Conservation (phyloP, 2,888 invertebrate species). For the Stenichneumon culpator region DNA sequence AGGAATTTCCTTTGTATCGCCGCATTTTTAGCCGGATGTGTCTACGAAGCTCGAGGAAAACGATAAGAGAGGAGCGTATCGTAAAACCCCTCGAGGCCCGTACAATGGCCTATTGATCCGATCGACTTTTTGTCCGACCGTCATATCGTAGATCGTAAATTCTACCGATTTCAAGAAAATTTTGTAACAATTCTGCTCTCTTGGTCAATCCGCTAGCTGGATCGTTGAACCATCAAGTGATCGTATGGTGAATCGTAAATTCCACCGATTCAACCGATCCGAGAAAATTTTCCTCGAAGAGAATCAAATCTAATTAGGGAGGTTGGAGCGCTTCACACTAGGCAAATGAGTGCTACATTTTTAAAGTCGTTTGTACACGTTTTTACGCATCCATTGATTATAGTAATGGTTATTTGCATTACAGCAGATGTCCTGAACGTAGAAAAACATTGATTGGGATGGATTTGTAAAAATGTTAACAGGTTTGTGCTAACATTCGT, state of each 20-base stretch:
- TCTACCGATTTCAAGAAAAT: not conserved
- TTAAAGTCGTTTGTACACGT: no score
- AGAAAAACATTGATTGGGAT: no score
- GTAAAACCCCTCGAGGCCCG: not conserved
- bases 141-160: not conserved
- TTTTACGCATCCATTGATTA: no score
- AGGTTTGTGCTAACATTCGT: no score
- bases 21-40: conserved; percentile 28
- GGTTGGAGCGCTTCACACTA: no score
- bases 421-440: no score
- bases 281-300: not conserved
- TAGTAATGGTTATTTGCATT: no score
- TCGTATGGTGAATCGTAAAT: not conserved
- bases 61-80: conserved; percentile 18
- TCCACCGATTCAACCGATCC: not conserved
- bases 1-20: conserved; percentile 49
- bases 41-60: not conserved
- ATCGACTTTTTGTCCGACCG: not conserved
- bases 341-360: no score
- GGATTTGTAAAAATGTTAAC: no score
- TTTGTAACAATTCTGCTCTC: not conserved
- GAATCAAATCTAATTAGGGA: not conserved
- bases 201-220: not conserved
- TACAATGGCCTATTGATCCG: conserved; percentile 18
- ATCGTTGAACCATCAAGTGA: not conserved